phyloP scores from a whole-genome alignment of 2,113 vertebrate species.

The Brienomyrus brachyistius region DNA sequence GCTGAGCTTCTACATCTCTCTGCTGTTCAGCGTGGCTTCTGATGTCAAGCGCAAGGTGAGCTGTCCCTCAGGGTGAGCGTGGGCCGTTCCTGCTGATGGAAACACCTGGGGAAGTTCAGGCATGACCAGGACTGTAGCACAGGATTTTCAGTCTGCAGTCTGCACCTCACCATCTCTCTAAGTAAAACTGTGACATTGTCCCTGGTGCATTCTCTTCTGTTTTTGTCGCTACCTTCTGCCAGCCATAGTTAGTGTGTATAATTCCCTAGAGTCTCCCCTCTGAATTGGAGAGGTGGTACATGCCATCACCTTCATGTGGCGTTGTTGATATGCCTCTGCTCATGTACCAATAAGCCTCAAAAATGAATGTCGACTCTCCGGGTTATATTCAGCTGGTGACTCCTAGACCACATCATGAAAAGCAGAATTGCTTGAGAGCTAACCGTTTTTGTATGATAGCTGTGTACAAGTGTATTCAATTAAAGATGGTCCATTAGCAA shows the following conservation, averaged over 20 bases:
- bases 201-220: background rate
- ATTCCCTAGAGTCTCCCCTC: background rate
- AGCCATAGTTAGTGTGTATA: background rate
- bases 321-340: background rate
- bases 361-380: background rate
- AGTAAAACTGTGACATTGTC: background rate
- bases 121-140: background rate
- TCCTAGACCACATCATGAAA: background rate
- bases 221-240: background rate
- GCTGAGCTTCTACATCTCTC: conserved; percentile 71
- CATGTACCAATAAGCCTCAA: background rate
- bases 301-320: background rate
- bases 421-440: background rate
- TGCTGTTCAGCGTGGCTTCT: conserved; percentile 71
- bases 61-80: background rate
- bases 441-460: background rate
- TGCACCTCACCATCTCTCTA: background rate
- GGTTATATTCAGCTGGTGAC: background rate
- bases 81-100: background rate
- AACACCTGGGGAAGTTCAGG: background rate
- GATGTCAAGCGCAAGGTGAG: conserved; percentile 72
- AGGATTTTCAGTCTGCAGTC: background rate
- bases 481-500: background rate
- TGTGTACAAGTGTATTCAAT: background rate
- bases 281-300: background rate